phyloP scores from a whole-genome alignment of 2,888 invertebrate genomes.

The Apodemia duryi region DNA sequence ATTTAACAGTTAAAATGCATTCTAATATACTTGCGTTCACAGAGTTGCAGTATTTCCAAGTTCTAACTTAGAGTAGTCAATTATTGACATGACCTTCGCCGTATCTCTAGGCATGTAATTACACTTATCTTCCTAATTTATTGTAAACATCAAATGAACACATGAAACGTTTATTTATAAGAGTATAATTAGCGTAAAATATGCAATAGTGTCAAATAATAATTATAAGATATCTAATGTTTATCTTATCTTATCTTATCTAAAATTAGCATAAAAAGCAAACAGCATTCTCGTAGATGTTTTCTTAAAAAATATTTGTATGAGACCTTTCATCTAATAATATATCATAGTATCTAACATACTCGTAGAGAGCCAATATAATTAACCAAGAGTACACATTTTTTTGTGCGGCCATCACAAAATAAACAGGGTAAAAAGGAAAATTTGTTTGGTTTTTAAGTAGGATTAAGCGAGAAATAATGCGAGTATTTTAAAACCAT shows the following conservation, averaged over 20 bases:
- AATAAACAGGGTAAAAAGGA: too few relatives aligned
- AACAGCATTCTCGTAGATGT: too few relatives aligned
- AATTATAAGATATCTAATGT: background rate
- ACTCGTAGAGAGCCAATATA: too few relatives aligned
- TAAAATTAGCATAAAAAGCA: too few relatives aligned
- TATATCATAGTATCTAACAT: too few relatives aligned
- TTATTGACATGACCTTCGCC: background rate
- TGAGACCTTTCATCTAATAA: too few relatives aligned
- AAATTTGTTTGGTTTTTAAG: too few relatives aligned
- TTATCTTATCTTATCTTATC: background rate
- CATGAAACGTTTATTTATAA: background rate
- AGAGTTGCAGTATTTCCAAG: background rate
- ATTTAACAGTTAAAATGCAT: background rate
- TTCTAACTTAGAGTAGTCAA: background rate
- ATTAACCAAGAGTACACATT: too few relatives aligned
- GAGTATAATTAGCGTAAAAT: background rate
- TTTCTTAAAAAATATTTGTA: too few relatives aligned
- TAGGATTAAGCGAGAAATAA: too few relatives aligned
- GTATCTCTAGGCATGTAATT: constrained; percentile 3
- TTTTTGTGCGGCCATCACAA: too few relatives aligned
- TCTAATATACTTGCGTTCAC: background rate
- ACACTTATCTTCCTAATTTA: constrained; percentile 13
- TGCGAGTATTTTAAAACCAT: too few relatives aligned
- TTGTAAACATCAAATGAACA: constrained; percentile 3
- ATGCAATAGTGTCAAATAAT: constrained; percentile 2